Conservation (phyloP, 2,113 vertebrate species). For the Pithys albifrons region DNA sequence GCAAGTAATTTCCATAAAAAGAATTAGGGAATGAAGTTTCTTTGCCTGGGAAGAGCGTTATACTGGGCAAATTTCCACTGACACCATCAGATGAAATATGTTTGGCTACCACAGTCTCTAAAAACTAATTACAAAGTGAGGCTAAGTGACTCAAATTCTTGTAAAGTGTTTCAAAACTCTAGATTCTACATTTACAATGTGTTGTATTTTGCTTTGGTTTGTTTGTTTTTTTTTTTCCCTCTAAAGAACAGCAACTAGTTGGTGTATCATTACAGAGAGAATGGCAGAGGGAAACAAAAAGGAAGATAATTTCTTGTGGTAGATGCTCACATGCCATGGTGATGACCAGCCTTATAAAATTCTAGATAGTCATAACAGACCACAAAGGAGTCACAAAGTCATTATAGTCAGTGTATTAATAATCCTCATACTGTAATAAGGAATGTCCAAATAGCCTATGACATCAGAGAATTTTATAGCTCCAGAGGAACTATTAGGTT, state of each 20-base stretch:
- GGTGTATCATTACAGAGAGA: not conserved
- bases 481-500: slow-evolving; percentile 68
- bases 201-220: not conserved
- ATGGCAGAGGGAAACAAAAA: not conserved
- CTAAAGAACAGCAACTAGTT: not conserved
- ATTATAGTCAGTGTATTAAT: slow-evolving; percentile 43
- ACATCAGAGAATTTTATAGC: slow-evolving; percentile 72
- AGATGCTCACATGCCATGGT: not conserved
- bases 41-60: slow-evolving; percentile 15
- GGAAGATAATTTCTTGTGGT: not conserved
- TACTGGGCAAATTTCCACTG: slow-evolving; percentile 29
- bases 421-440: slow-evolving; percentile 51
- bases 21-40: slow-evolving; percentile 9
- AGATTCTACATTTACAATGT: not conserved
- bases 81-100: slow-evolving; percentile 5
- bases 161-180: not conserved
- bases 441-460: slow-evolving; percentile 73
- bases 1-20: slow-evolving; percentile 52
- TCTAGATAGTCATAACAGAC: slow-evolving; percentile 10
- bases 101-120: not conserved
- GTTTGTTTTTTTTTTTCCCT: not conserved
- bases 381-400: slow-evolving; percentile 43
- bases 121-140: not conserved
- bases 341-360: slow-evolving; percentile 17
- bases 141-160: not conserved